Percentiles rank a stretch among this genome's conserved stretches.
These are phyloP conservation scores for Cyaniris semiargus DNA, from an alignment of 2,888 invertebrate genomes.

Conservation along the genomic window DNA sequence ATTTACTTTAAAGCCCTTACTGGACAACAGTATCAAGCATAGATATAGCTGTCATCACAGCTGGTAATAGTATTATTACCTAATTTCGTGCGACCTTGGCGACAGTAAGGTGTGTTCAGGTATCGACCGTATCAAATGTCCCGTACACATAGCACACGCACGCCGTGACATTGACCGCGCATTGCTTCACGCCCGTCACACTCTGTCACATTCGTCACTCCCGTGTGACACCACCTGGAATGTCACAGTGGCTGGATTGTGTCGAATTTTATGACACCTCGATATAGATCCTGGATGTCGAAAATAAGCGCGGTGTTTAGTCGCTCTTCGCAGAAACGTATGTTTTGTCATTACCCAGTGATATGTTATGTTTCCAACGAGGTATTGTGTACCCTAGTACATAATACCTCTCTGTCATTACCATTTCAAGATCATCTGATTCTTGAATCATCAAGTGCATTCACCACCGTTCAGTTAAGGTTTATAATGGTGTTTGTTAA, in stretches of 20 bases:
- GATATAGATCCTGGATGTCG: not conserved
- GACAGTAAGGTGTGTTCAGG: slow-evolving; percentile 17
- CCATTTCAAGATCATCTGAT: no score
- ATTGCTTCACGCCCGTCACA: slow-evolving; percentile 51
- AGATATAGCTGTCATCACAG: not conserved
- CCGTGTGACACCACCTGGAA: slow-evolving; percentile 55
- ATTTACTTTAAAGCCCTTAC: no score
- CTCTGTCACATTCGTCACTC: slow-evolving; percentile 49
- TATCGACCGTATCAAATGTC: slow-evolving; percentile 24
- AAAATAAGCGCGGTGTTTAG: not conserved
- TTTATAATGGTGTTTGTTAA: no score
- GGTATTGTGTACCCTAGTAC: no score
- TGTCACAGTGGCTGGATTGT: slow-evolving; percentile 34
- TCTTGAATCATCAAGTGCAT: no score
- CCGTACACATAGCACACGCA: slow-evolving; percentile 7
- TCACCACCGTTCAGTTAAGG: no score
- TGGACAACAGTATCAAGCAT: no score
- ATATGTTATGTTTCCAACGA: no score
- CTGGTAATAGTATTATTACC: not conserved
- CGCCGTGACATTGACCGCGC: slow-evolving; percentile 66
- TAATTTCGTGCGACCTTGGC: slow-evolving; percentile 2
- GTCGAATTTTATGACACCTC: slow-evolving; percentile 22
- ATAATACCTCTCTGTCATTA: no score
- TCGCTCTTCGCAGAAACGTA: not conserved
- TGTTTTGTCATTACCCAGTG: no score